phyloP scores from a whole-genome alignment of 2,888 invertebrate genomes.

The Mystacides longicornis region DNA sequence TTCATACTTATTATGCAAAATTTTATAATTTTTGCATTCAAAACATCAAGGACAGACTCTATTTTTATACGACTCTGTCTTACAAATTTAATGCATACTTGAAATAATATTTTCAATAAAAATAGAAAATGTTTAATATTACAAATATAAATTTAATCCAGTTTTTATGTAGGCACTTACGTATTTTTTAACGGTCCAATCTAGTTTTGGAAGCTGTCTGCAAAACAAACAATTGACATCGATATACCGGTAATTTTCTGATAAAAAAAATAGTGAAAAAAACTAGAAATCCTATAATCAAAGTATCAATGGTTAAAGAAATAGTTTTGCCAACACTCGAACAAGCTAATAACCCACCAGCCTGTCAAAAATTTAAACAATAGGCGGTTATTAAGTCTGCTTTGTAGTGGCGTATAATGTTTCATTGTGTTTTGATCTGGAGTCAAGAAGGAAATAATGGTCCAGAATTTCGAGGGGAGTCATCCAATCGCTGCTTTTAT shows the following conservation, averaged over 20 bases:
- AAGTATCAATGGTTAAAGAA: not conserved
- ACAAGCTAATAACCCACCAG: conserved; percentile 18
- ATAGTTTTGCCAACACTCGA: conserved; percentile 2
- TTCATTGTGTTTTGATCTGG: conserved; percentile 22
- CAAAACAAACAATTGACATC: conserved; percentile 12
- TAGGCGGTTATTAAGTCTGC: conserved; percentile 22
- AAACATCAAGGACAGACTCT: too few relatives aligned
- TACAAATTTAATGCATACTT: too few relatives aligned
- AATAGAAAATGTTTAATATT: too few relatives aligned
- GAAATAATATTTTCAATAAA: too few relatives aligned
- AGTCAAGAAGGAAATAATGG: conserved; percentile 20
- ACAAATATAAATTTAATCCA: too few relatives aligned
- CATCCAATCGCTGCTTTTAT: conserved; percentile 23
- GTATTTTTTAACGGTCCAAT: not conserved
- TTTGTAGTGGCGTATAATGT: conserved; percentile 17
- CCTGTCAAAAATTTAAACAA: conserved; percentile 24
- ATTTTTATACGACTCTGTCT: too few relatives aligned
- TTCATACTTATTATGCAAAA: too few relatives aligned
- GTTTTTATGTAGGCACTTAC: too few relatives aligned
- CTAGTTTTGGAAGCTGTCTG: not conserved
- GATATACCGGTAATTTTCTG: conserved; percentile 17
- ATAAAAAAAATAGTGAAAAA: not conserved
- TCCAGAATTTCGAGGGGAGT: conserved; percentile 18
- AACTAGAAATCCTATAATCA: conserved; percentile 5
- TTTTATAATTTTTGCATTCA: too few relatives aligned